Evolutionary conservation across 2,113 vertebrate genomes (phyloP).

Genomic region (Chaetura pelagica): DNA sequence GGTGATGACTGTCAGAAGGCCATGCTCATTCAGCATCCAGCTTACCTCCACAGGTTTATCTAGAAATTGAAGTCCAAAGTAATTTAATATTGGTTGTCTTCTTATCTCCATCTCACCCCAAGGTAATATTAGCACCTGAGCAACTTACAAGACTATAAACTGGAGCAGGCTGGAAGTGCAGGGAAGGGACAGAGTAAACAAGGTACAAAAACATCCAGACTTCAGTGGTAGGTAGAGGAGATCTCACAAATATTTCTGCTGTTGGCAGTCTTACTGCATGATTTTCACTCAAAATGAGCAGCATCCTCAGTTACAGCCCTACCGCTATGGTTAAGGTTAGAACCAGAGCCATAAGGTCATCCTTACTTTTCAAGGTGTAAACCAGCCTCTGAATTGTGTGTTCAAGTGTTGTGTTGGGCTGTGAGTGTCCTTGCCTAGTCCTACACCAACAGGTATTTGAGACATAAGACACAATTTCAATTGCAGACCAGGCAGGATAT

Average conservation of each 20-base stretch:
- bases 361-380: not conserved
- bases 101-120: not conserved
- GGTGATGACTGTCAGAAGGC: not conserved
- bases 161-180: not conserved
- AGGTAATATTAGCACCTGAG: not conserved
- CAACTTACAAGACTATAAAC: not conserved
- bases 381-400: not conserved
- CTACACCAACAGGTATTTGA: not conserved
- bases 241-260: not conserved
- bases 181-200: not conserved
- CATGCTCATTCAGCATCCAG: not conserved
- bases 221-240: not conserved
- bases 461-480: not conserved
- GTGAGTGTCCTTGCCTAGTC: not conserved
- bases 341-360: not conserved
- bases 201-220: not conserved
- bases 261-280: not conserved
- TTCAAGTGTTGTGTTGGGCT: not conserved
- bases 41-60: not conserved
- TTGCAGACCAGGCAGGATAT: not conserved
- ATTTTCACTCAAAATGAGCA: not conserved
- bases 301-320: not conserved
- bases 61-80: not conserved
- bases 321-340: too few relatives aligned
- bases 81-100: not conserved